Evolutionary conservation across 2,113 vertebrate species (phyloP), one percentile per base, ranked within the genome.

Genomic region (Camelus bactrianus): DNA sequence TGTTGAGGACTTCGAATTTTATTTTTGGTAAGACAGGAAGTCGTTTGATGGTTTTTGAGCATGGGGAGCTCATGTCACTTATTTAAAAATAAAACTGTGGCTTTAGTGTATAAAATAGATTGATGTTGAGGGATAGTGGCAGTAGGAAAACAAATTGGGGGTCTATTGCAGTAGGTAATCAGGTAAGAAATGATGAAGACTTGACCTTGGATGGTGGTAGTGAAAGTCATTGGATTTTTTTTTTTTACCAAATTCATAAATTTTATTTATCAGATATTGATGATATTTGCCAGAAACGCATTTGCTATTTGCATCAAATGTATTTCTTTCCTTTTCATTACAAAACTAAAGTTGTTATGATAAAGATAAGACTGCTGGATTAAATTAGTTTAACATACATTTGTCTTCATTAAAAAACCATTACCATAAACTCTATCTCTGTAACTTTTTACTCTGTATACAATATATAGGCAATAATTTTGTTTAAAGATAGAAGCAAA

Each of bases 401-500:
- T 96, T 80, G 56, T 89, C 52, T 95, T 93, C 26, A 65, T 70
- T 88, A 86, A 92, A 67, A 28, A 72, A 77, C 28, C 35, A 30
- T 94, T 70, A 83, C 69, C 32, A 2, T 95, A 62, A 93, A 64
- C 26, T 90, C 24, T 77, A 5, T 58, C 11, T 62, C 54, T 72
- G 42, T 93, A 92, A 75, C 32, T 87, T 48, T 89, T 80, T 35
- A 76, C 22, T 79, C 8, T 93, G 42, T 30, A 6, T 67, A 12
- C 9, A 42, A 19, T 60, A 3, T 60, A 91, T 48, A 93, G n/a
- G 84, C 38, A 65, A 62, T 88, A 54, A 38, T 93, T 80, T 88
- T 60, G 26, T n/a, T 88, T 91, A 92, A 93, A 92, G 32, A 24
- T n/a, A 42, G 62, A 77, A 97, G n/a, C 26, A 90, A 94, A 89